phyloP scores from a whole-genome alignment of 2,113 vertebrate species.

The Numida meleagris region DNA sequence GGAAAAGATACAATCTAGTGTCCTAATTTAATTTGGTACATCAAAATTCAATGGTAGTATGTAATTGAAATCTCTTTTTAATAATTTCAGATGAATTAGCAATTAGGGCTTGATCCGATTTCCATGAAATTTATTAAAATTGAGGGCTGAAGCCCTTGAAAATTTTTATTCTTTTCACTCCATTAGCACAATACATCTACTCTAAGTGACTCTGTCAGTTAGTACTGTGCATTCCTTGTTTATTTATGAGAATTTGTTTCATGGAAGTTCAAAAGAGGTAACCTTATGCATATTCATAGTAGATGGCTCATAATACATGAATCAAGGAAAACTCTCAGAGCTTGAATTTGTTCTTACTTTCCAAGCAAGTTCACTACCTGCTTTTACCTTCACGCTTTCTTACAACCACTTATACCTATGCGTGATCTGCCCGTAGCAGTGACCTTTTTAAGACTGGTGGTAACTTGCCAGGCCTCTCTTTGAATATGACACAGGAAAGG shows the following conservation, averaged over 20 bases:
- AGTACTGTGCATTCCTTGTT: slow-evolving; percentile 80
- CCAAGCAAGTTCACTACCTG: slow-evolving; percentile 25
- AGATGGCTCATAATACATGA: slow-evolving; percentile 77
- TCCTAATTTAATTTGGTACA: slow-evolving; percentile 93
- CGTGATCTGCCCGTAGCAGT: not conserved
- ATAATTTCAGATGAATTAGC: slow-evolving; percentile 99
- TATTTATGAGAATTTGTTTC: slow-evolving; percentile 89
- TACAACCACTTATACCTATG: not conserved
- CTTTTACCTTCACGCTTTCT: slow-evolving; percentile 7
- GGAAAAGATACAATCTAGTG: slow-evolving; percentile 87
- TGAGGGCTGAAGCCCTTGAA: slow-evolving; percentile 86
- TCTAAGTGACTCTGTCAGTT: slow-evolving; percentile 83
- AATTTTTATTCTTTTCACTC: slow-evolving; percentile 86
- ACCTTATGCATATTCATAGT: slow-evolving; percentile 82
- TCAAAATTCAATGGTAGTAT: slow-evolving; percentile 88
- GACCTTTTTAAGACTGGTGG: not conserved
- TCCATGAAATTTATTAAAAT: slow-evolving; percentile 93
- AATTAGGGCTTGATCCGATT: slow-evolving; percentile 95
- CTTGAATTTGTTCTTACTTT: slow-evolving; percentile 48
- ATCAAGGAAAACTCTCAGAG: slow-evolving; percentile 71
- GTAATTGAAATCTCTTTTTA: slow-evolving; percentile 99
- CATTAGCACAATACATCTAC: slow-evolving; percentile 79
- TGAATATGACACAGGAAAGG: slow-evolving; percentile 10
- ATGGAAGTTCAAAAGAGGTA: slow-evolving; percentile 84
- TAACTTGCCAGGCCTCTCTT: not conserved